Conservation (phyloP, 2,888 invertebrate species). For the Blomia tropicalis region DNA sequence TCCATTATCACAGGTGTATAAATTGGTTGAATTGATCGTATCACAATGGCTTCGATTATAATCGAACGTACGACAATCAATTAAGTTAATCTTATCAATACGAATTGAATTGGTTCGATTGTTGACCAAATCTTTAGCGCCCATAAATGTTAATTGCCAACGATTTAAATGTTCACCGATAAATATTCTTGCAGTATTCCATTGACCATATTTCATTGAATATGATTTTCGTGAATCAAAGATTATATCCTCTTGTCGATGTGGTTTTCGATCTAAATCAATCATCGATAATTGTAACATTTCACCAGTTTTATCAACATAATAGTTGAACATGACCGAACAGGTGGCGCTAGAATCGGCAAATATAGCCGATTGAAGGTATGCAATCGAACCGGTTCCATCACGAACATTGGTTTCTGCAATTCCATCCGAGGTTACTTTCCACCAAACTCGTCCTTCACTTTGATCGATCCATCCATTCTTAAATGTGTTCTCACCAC, state of each 20-base stretch:
- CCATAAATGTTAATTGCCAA: slow-evolving; percentile 27
- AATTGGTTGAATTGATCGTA: not conserved
- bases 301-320: slow-evolving; percentile 17
- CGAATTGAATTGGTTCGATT: slow-evolving; percentile 22
- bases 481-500: slow-evolving; percentile 25
- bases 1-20: not conserved
- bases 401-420: not conserved
- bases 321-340: slow-evolving; percentile 27
- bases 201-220: slow-evolving; percentile 1
- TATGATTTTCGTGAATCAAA: not conserved
- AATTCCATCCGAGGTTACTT: slow-evolving; percentile 4
- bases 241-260: not conserved
- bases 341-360: slow-evolving; percentile 23
- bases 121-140: slow-evolving; percentile 23
- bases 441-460: slow-evolving; percentile 23
- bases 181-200: slow-evolving; percentile 24
- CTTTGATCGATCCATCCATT: slow-evolving; percentile 27
- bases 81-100: slow-evolving; percentile 26
- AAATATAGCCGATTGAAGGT: slow-evolving; percentile 23
- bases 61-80: slow-evolving; percentile 25
- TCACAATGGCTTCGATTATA: not conserved
- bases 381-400: slow-evolving; percentile 20
- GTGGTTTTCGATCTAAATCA: not conserved
- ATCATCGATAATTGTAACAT: not conserved
- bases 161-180: slow-evolving; percentile 23